Conservation (phyloP, 2,888 invertebrate genomes). For the Litoditis marina region DNA sequence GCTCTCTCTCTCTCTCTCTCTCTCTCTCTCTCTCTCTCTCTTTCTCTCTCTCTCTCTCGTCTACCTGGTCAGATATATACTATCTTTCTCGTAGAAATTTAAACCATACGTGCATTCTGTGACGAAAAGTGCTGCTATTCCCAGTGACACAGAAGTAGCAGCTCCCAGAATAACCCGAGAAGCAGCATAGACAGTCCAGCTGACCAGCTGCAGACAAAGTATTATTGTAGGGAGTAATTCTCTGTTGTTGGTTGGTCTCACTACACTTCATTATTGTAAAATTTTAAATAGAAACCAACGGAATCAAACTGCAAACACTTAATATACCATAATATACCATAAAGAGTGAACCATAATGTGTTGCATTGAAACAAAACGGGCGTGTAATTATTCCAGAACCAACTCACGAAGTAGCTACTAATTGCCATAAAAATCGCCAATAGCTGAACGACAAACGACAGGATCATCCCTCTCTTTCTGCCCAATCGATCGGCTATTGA, state of each 20-base stretch:
- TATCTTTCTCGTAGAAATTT: neutral
- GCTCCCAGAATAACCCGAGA: constrained; percentile 45
- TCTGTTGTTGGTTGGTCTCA: too few species aligned
- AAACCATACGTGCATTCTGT: constrained; percentile 34
- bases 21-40: too few species aligned
- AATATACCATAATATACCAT: too few species aligned
- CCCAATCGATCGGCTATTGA: constrained; percentile 25
- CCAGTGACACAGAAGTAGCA: constrained; percentile 34
- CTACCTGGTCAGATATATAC: too few species aligned
- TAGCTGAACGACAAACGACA: constrained; percentile 24
- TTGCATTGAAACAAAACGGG: too few species aligned
- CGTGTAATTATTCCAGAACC: too few species aligned
- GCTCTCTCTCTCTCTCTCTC: too few species aligned
- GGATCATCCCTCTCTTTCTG: constrained; percentile 29
- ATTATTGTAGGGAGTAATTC: too few species aligned
- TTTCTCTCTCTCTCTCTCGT: too few species aligned
- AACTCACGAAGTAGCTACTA: constrained; percentile 28
- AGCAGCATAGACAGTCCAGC: constrained; percentile 30
- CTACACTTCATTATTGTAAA: neutral
- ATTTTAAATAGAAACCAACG: too few species aligned
- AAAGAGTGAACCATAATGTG: too few species aligned
- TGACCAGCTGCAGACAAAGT: neutral
- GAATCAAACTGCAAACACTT: too few species aligned
- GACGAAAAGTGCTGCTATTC: constrained; percentile 36
- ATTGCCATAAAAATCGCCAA: constrained; percentile 23